Base-by-base conservation (phyloP, 2,113 vertebrate species). In the Symphodus melops region DNA sequence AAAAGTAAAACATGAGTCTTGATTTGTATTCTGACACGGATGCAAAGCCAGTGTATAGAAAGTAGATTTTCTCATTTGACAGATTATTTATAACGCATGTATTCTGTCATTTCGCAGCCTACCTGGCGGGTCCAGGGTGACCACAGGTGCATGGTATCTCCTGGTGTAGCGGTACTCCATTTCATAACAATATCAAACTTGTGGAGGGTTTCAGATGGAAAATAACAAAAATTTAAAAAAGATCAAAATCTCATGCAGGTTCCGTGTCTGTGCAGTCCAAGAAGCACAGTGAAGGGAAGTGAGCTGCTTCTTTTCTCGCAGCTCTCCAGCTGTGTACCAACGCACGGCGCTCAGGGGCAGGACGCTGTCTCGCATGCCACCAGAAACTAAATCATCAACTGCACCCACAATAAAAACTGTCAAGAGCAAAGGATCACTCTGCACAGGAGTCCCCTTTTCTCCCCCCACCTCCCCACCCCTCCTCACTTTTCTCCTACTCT, bases 141-240 rank as follows among this genome's bases (percentile, higher is more conserved):
- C 57, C 67, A 48, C 33, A 58, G 85, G 54, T 13, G 54, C n/a
- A 58, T 0, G 33, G 75, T 68, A 44, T 64, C 48, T 88, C 68
- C 76, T 77, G 42, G 20, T 63, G 67, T 83, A 63, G 49, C 4
- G 1, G 63, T 78, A 72, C 52, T 91, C 90, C 90, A 91, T 92
- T 73, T 84, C 21, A 65, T 42, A 75, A 76, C 6, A 1, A 25
- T 5, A 25, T 65, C 17, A 67, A 68, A 67, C 8, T 63, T 79
- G 17, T 36, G 36, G n/a, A 56, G 67, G 51, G 48, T 25, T 51
- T 54, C 53, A 48, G 58, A 19, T 36, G 19, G 63, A 0, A 14
- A n/a, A 33, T 36, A 25, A 53, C 12, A 41, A 36, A 4, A n/a
- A n/a, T n/a, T n/a, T n/a, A 3, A 48, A 48, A 48, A 46, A 64